Evolutionary conservation across 2,797 vertebrate genomes (phyloP), one percentile per base, ranked within the genome.

Genomic region (Miopithecus talapoin): DNA sequence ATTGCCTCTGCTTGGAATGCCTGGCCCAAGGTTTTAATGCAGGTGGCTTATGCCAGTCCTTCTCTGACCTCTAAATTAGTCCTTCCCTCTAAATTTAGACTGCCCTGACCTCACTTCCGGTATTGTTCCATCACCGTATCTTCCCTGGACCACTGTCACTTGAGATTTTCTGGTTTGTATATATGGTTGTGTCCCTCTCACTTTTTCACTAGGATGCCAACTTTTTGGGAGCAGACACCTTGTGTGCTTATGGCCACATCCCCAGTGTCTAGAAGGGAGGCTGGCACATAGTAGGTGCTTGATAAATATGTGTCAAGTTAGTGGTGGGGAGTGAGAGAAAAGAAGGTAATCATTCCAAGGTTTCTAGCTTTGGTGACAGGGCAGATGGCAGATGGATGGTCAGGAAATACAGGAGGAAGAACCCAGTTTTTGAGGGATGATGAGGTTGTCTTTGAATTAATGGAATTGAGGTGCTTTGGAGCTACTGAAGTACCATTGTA

Each of bases 61-160:
- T 74, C 46, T 46, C 17, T 19, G 53, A 64, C 53, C 68, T 59
- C 68, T 48, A 4, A 30, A 4, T 84, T 30, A 55, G 53, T 22
- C 53, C 53, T 55, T 55, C 53, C 53, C 21, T 55, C 53, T 22
- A 55, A 21, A 55, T 55, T 55, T 55, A 57, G 33, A 22, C 12
- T 24, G 21, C 16, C 36, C 83, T 24, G 0, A 1, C 33, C 4
- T 36, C 19, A 16, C 33, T 76, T n/a, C 30, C 0, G 0, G 72
- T 26, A n/a, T 72, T 61, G 22, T 43, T 36, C 6, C 1, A 0
- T 28, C 80, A 48, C 28, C 16, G n/a, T 24, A 33, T 24, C 30
- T 41, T 36, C 85, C 64, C 64, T 68, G 33, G 16, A 68, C 16
- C 16, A 68, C 64, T 8, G 17, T 68, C 33, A 68, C 33, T 68